Conservation (phyloP, 2,888 invertebrate genomes). For the Hypercompe scribonia region DNA sequence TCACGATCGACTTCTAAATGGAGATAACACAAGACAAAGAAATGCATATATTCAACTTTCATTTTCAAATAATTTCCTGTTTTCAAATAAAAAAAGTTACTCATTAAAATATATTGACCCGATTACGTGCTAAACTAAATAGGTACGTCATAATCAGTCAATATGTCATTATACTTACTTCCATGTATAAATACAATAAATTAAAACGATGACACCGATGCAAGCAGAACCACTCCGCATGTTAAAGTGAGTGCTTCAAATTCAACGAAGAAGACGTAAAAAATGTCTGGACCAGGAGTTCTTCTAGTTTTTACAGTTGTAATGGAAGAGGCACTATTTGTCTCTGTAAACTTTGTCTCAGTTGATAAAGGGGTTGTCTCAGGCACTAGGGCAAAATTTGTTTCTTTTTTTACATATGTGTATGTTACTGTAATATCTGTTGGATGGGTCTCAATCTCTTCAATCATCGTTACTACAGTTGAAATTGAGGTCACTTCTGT, state of each 20-base stretch:
- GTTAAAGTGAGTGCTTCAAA: not conserved
- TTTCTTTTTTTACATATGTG: not conserved
- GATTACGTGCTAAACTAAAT: too few relatives aligned
- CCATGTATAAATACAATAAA: not conserved
- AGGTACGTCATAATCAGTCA: too few relatives aligned
- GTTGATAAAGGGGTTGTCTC: not conserved
- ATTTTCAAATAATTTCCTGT: too few relatives aligned
- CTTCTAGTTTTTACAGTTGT: not conserved
- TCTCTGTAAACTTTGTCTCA: not conserved
- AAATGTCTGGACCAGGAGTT: not conserved
- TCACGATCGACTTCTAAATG: too few relatives aligned
- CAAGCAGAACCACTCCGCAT: not conserved
- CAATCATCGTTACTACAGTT: too few relatives aligned
- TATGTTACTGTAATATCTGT: not conserved
- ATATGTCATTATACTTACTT: too few relatives aligned
- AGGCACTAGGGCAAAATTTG: not conserved
- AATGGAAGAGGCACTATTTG: not conserved
- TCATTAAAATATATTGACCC: too few relatives aligned
- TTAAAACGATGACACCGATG: not conserved
- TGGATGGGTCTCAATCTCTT: too few relatives aligned
- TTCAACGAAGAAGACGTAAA: not conserved
- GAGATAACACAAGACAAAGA: too few relatives aligned
- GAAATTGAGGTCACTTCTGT: too few relatives aligned
- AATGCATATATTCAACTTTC: too few relatives aligned
- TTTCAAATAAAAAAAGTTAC: too few relatives aligned